A percentile compares a stretch with the other conserved stretches of the same genome.
Conservation (phyloP, 2,888 invertebrate species). For the Oscheius sp. region DNA sequence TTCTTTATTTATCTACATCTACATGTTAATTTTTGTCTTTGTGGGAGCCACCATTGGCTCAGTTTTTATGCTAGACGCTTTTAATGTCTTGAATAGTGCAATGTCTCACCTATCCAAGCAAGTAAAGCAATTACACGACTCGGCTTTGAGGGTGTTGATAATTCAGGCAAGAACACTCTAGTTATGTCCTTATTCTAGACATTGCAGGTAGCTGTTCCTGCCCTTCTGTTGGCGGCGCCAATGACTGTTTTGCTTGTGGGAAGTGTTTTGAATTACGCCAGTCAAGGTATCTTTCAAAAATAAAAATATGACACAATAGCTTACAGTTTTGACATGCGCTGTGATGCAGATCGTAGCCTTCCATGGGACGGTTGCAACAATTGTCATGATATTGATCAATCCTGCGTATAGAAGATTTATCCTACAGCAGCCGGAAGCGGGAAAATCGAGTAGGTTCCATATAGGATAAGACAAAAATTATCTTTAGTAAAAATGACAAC, state of each 20-base stretch:
- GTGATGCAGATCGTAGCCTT: constrained; percentile 27
- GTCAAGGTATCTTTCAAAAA: not conserved
- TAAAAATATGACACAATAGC: not conserved
- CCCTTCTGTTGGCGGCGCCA: not conserved
- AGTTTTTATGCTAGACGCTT: constrained; percentile 4
- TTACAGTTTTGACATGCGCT: constrained; percentile 3
- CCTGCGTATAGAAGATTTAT: constrained; percentile 23
- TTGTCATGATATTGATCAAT: constrained; percentile 22
- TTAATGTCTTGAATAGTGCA: constrained; percentile 9
- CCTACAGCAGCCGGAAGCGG: not conserved
- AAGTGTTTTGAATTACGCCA: not conserved
- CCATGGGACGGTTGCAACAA: constrained; percentile 18
- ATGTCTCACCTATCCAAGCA: constrained; percentile 19
- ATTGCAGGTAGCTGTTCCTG: constrained; percentile 14
- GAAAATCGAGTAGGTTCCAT: not conserved
- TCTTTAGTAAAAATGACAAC: not conserved
- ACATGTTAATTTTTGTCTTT: constrained; percentile 23
- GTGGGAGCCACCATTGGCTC: not conserved
- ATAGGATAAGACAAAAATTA: not conserved
- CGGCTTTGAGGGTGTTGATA: constrained; percentile 11
- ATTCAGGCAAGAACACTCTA: constrained; percentile 14
- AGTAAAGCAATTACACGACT: constrained; percentile 4
- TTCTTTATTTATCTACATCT: not conserved
- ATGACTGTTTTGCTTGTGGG: constrained; percentile 22
- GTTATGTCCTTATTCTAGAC: too few species aligned